Base-by-base conservation (phyloP, 2,113 vertebrate genomes). In the Dolichotis patagonum region DNA sequence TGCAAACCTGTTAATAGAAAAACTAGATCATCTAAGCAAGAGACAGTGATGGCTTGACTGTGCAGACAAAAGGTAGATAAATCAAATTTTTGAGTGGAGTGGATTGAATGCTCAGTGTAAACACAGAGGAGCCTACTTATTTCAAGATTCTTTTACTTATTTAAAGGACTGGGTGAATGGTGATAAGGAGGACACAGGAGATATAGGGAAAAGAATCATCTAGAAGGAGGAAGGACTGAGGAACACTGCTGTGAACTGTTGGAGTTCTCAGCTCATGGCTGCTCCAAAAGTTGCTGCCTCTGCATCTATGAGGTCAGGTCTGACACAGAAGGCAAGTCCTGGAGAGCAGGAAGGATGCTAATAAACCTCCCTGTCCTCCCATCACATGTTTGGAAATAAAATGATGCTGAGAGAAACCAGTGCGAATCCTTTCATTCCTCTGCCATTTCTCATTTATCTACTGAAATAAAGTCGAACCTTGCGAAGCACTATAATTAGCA, bases 11-110 rank as follows among this genome's bases (percentile, higher is more conserved):
- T 63, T 24, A 90, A 28, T 2, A 86, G 20, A 69, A 6, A 62
- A 20, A 80, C 4, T 9, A 62, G 19, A 81, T 35, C 43, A 20
- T 10, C 65, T 11, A 19, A 49, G n/a, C 35, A 90, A 19, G 38
- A 85, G n/a, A 24, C 2, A 54, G 17, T 32, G 62, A 8, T 4
- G 43, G 11, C 2, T 3, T 14, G 38, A 60, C 4, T 56, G 4
- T 8, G 30, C 7, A 56, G 7, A 22, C 0, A 54, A 28, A 46
- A 30, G 8, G 4, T 0, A 3, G 3, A 77, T 17, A 26, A 20
- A 49, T 46, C 1, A 16, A 26, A 12, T 49, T 10, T 8, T 11
- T 14, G 26, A 84, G 22, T 7, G 17, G 20, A 78, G 80, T 11
- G 41, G 10, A 73, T 3, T n/a, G 24, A 16, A 82, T 58, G 35